Evolutionary conservation across 2,888 invertebrate genomes (phyloP).

Genomic region (Gandaritis pyraliata): DNA sequence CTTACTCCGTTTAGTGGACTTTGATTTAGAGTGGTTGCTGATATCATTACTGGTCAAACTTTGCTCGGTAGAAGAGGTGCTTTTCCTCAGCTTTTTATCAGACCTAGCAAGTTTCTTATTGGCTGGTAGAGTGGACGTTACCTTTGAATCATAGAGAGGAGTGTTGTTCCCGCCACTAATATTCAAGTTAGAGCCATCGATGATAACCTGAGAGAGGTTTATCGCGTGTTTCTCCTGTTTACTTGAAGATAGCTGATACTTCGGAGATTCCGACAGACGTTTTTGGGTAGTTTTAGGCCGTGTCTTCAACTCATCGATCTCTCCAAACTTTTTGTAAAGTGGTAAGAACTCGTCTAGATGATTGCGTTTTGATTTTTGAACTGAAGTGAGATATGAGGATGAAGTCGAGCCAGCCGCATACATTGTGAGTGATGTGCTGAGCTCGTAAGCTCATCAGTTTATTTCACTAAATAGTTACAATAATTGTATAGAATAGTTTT

Average conservation of each 20-base stretch:
- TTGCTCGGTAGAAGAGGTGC: slow-evolving; percentile 40
- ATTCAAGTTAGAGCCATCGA: slow-evolving; percentile 51
- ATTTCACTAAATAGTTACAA: background rate
- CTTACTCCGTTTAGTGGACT: slow-evolving; percentile 72
- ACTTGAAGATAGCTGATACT: slow-evolving; percentile 47
- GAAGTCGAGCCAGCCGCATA: slow-evolving; percentile 20
- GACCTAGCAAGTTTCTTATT: slow-evolving; percentile 19
- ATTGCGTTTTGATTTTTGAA: slow-evolving; percentile 46
- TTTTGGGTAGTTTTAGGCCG: background rate
- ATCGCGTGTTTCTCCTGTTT: slow-evolving; percentile 54
- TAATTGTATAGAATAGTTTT: background rate
- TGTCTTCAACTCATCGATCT: slow-evolving; percentile 32
- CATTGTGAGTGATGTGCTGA: slow-evolving; percentile 10
- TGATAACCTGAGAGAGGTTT: slow-evolving; percentile 52
- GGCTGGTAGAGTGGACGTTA: slow-evolving; percentile 58
- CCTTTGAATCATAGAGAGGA: slow-evolving; percentile 43
- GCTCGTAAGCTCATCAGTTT: background rate
- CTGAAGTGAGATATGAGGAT: slow-evolving; percentile 20
- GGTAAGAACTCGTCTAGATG: slow-evolving; percentile 64
- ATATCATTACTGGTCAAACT: slow-evolving; percentile 45
- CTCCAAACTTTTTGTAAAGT: slow-evolving; percentile 62
- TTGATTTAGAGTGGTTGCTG: slow-evolving; percentile 41
- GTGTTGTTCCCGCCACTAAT: slow-evolving; percentile 38
- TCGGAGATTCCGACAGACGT: slow-evolving; percentile 32
- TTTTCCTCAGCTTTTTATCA: slow-evolving; percentile 63